Percentiles rank a stretch among this genome's conserved stretches.
These are phyloP conservation scores for Gymnosoma rotundatum DNA, from an alignment of 2,888 invertebrate genomes.

Conservation along the genomic window DNA sequence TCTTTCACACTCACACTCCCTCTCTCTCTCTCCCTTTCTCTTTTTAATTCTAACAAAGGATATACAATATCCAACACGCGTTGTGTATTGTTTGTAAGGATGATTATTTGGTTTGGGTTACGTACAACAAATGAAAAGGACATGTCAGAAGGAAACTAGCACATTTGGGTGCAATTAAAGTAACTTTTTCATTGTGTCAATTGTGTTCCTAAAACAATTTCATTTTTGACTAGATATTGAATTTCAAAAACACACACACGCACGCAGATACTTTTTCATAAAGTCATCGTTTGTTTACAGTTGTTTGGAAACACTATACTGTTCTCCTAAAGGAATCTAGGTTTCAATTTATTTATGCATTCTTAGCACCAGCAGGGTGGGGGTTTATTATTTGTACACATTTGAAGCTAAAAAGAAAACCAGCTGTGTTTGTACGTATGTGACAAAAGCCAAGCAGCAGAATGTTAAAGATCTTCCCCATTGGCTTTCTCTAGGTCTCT, in stretches of 20 bases:
- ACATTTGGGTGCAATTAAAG: slow-evolving; percentile 3
- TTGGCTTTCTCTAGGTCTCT: too few relatives aligned
- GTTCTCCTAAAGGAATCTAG: too few relatives aligned
- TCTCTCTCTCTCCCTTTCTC: not conserved
- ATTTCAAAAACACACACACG: slow-evolving; percentile 5
- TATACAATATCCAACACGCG: slow-evolving; percentile 20
- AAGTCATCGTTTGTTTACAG: too few relatives aligned
- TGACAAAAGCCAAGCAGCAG: too few relatives aligned
- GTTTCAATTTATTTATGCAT: too few relatives aligned
- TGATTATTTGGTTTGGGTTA: slow-evolving; percentile 30
- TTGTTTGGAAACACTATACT: too few relatives aligned
- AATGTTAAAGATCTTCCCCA: too few relatives aligned
- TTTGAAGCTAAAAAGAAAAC: too few relatives aligned
- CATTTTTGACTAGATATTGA: not conserved
- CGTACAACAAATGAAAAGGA: slow-evolving; percentile 3
- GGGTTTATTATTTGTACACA: too few relatives aligned
- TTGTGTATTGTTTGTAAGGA: slow-evolving; percentile 9
- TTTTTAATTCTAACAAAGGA: not conserved
- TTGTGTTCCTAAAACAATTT: not conserved
- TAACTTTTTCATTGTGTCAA: not conserved
- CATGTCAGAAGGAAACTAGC: not conserved
- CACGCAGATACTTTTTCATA: not conserved
- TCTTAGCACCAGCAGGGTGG: too few relatives aligned
- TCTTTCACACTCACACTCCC: not conserved
- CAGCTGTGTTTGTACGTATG: too few relatives aligned